phyloP scores from a whole-genome alignment of 2,797 vertebrate genomes.

The Erithacus rubecula region DNA sequence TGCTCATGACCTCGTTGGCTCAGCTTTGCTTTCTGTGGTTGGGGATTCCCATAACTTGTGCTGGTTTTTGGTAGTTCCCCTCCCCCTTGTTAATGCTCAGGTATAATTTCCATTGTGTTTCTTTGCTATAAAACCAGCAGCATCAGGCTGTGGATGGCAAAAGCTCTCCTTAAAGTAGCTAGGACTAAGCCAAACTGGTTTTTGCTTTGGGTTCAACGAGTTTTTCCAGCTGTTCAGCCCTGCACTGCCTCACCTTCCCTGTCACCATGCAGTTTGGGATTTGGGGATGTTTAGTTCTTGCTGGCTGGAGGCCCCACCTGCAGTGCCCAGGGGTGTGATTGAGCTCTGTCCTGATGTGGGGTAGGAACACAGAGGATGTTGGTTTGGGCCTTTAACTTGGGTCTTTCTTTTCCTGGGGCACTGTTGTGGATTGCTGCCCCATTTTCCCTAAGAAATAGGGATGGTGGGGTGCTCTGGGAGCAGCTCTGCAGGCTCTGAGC shows the following conservation, averaged over 20 bases:
- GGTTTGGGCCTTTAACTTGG: too few species aligned
- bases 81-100: neutral
- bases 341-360: accelerated
- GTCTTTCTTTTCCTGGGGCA: neutral
- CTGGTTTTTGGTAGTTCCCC: neutral
- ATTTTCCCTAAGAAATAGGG: accelerated
- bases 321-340: neutral
- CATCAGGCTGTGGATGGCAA: neutral
- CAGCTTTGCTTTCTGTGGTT: neutral
- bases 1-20: neutral
- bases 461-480: neutral
- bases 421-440: neutral
- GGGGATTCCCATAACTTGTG: neutral
- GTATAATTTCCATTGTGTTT: neutral
- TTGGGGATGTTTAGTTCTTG: accelerated
- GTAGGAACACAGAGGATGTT: neutral
- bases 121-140: neutral
- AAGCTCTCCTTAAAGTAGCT: neutral
- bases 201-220: neutral
- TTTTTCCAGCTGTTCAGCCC: neutral
- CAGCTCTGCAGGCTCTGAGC: neutral
- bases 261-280: neutral
- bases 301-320: neutral
- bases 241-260: neutral
- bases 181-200: neutral